These are phyloP conservation scores for Hestina assimilis DNA, from an alignment of 1,140 invertebrate genomes.

Conservation along the genomic window DNA sequence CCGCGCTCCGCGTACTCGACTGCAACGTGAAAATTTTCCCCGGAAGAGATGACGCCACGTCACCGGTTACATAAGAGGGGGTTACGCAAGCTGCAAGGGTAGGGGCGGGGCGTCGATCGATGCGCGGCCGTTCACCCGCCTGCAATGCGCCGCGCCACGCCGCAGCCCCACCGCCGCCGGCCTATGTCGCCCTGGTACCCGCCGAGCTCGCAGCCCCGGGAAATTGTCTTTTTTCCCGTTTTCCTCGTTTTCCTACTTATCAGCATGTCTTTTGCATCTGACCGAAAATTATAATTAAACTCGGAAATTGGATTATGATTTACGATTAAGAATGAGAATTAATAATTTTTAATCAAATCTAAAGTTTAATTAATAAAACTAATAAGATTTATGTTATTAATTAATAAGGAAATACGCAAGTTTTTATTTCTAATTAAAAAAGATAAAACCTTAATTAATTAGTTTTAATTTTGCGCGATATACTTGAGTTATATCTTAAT, in stretches of 20 bases:
- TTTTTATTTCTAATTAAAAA: not conserved
- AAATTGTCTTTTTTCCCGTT: constrained; percentile 34
- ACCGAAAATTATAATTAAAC: not conserved
- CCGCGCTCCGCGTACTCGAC: constrained; percentile 8
- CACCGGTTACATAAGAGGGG: constrained; percentile 65
- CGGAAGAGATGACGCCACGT: constrained; percentile 59
- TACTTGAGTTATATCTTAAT: not conserved
- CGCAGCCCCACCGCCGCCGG: constrained; percentile 39
- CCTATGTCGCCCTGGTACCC: constrained; percentile 59
- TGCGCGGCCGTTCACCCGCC: constrained; percentile 73
- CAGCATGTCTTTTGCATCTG: not conserved
- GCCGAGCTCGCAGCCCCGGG: constrained; percentile 33
- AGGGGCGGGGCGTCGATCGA: constrained; percentile 56
- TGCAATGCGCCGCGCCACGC: constrained; percentile 65
- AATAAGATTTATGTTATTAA: not conserved
- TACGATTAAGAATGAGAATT: no score
- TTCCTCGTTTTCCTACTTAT: constrained; percentile 8
- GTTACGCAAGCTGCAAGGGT: constrained; percentile 49
- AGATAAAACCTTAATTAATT: not conserved
- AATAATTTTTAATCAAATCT: no score
- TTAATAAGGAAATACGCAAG: not conserved
- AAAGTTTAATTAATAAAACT: no score
- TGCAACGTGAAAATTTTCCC: constrained; percentile 22
- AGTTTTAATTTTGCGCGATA: not conserved
- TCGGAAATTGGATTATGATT: not conserved